Evolutionary conservation across 1,140 invertebrate genomes (phyloP), one percentile per base, ranked within the genome.

Genomic region (Limonius californicus): DNA sequence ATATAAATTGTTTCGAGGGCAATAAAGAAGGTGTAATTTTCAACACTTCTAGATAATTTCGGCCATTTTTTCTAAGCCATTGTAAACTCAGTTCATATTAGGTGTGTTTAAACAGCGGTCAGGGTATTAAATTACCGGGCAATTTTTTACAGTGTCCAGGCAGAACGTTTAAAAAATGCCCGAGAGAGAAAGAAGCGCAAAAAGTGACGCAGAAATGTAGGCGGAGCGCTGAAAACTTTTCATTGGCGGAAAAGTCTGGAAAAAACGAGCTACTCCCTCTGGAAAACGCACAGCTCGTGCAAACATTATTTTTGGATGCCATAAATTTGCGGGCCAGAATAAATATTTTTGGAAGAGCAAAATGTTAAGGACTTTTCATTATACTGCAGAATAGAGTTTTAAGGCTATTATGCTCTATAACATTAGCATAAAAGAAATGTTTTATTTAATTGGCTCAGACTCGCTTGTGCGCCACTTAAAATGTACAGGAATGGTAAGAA

Each of bases 331-430:
- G 74, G 72, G 65, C 67, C 70, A 74, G 71, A 74, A 75, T 75
- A 76, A 76, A 76, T 76, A 76, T 76, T 76, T 76, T 76, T 70
- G 70, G 73, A 76, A 74, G 72, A 76, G 74, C 69, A 75, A 75
- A 76, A 76, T 74, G 75, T 73, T 75, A 75, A 76, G 75, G 75
- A 76, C 74, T 75, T 76, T 76, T 73, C 72, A 74, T 75, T 74
- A 74, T 74, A 68, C 73, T 65, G 70, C 64, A 65, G 73, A 71
- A 73, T 73, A 73, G 72, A 74, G 71, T 73, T 74, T 74, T 74
- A 73, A 73, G 71, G 73, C 71, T 71, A 72, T 74, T 73, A 72
- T 73, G 68, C 66, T 65, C 56, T 62, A 64, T 63, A 68, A 68
- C 71, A 74, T 74, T 74, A 74, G 72, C 72, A 74, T 74, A 74